These are phyloP conservation scores for Andricus grossulariae DNA, from an alignment of 1,140 invertebrate genomes.

Conservation along the genomic window DNA sequence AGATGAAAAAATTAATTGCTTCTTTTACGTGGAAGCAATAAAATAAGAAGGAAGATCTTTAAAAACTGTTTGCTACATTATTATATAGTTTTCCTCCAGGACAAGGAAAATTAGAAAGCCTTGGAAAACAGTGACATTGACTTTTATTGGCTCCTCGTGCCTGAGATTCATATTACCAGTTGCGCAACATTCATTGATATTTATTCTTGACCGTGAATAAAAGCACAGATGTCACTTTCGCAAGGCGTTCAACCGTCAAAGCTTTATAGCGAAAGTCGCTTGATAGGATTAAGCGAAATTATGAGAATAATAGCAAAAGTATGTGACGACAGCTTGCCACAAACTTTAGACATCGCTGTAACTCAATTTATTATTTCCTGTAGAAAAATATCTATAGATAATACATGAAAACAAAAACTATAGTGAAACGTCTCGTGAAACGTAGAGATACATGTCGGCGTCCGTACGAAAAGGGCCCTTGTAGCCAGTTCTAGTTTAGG, in stretches of 20 bases:
- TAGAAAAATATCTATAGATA: too few species aligned
- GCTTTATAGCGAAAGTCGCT: too few species aligned
- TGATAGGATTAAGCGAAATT: too few species aligned
- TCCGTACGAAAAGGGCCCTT: too few species aligned
- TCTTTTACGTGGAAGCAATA: not conserved
- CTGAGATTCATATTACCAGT: constrained; percentile 13
- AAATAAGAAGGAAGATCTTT: not conserved
- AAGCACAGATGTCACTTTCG: not conserved
- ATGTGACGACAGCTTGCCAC: too few species aligned
- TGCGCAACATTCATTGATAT: constrained; percentile 19
- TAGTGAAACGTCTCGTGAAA: too few species aligned
- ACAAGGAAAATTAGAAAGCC: constrained; percentile 11
- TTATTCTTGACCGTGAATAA: constrained; percentile 8
- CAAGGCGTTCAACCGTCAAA: not conserved
- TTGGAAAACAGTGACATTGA: constrained; percentile 24
- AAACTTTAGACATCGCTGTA: too few species aligned
- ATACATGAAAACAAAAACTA: too few species aligned
- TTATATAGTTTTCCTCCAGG: constrained; percentile 5
- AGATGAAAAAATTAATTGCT: not conserved
- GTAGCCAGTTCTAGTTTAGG: too few species aligned
- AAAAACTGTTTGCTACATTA: not conserved
- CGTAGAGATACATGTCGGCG: too few species aligned
- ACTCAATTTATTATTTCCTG: too few species aligned
- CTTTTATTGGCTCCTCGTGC: constrained; percentile 23
- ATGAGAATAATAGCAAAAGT: too few species aligned